Percentiles rank a stretch among this genome's conserved stretches.
Evolutionary conservation across 2,797 vertebrate species (phyloP).

Genomic region (Esox masquinongy): DNA sequence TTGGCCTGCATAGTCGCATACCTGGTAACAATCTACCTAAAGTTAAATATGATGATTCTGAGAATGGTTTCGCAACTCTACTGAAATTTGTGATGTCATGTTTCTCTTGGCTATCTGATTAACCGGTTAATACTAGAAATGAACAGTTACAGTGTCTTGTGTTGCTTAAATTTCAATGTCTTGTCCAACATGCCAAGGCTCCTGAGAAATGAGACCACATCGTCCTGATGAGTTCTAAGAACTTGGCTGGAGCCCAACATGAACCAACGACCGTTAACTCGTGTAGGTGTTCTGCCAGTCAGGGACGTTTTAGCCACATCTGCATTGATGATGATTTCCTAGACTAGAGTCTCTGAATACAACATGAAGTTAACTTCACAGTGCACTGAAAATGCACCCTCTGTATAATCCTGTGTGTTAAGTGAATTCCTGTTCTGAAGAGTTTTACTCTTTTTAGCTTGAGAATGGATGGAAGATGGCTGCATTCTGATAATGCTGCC

Average conservation of each 20-base stretch:
- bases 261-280: background rate
- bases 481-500: background rate
- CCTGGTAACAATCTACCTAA: too few species aligned
- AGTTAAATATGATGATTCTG: background rate
- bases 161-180: background rate
- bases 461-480: background rate
- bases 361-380: conserved; percentile 9
- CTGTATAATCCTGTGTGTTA: background rate
- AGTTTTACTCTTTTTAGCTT: background rate
- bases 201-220: background rate
- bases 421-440: background rate
- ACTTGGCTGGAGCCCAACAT: background rate
- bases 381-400: conserved; percentile 3
- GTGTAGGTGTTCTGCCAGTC: background rate
- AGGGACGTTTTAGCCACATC: background rate
- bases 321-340: conserved; percentile 3
- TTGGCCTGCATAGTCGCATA: background rate
- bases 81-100: background rate
- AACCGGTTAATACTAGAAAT: background rate
- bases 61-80: background rate
- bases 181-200: background rate
- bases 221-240: background rate
- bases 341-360: conserved; percentile 8
- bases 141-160: background rate
- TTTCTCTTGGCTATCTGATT: background rate